Evolutionary conservation across 2,888 invertebrate species (phyloP), one percentile per base, ranked within the genome.

Genomic region (Scaptomyza cyrtandrae): DNA sequence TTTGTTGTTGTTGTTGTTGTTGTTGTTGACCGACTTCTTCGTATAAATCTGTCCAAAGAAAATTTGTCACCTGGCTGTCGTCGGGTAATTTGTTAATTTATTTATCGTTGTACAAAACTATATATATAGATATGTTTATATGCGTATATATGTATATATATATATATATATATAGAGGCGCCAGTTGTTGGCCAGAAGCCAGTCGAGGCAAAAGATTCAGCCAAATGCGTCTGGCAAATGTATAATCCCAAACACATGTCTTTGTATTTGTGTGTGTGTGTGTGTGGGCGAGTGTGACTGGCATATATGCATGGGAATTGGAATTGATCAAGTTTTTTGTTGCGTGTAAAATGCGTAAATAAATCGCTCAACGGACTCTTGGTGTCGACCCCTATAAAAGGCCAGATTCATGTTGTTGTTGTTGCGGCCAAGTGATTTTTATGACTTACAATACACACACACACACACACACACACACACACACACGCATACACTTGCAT

Each of bases 31-130:
- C 24, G 24, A 24, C 1, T 24, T 24, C 24, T 24, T 24, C 3
- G 43, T 54, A 81, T 85, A 69, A 79, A 80, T 74, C 75, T 74
- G 71, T 64, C 63, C 35, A 60, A 41, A 52, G 45, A 59, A 45
- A 50, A 53, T 66, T 70, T 88, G 73, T 83, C 82, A 88, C 76
- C 80, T 71, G 83, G 57, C 72, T 67, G 82, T 87, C 70, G 49
- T 37, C 66, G 57, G 59, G 31, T 79, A 81, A 86, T 83, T 82
- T 86, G 71, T 70, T 82, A 73, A 88, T 75, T 71, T 48, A 46
- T 61, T 10, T 31, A 45, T 56, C 59, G 54, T 14, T 35, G 60
- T 43, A 45, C 54, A 19, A 48, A 69, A 13, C 19, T 33, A 52
- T 35, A 46, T 29, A 50, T 33, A 45, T 19, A 35, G 3, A 24